Evolutionary conservation across 2,113 vertebrate genomes (phyloP), one percentile per base, ranked within the genome.

Genomic region (Malurus cyaneus): DNA sequence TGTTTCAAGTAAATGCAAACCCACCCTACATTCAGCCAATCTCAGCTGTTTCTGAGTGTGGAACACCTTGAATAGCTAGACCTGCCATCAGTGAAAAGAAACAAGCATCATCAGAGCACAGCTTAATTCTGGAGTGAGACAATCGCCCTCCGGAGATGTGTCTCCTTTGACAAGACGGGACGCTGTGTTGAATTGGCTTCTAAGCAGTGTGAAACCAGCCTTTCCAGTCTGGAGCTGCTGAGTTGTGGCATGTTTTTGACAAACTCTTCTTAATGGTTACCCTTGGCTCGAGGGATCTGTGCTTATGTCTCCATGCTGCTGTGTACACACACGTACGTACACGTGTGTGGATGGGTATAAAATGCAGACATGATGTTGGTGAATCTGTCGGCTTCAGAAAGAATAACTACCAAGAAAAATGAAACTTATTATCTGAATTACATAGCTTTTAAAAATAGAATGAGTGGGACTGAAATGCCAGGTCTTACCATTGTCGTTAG

Each of bases 191-290:
- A 86, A 77, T 21, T 88, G n/a, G 21, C 4, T 3, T 25, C 36
- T 79, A 69, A 89, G 71, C 5, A 86, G 50, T 5, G 17, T 52
- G 67, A 93, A 96, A 96, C 92, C 74, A 70, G 86, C 47, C 50
- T 70, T 94, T 96, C 92, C 86, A 80, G 96, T 86, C 56, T 92
- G 76, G 29, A 86, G 36, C 42, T 88, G 34, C 67, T 90, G 32
- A 66, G 88, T 39, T 80, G 54, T 80, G 92, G 41, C 54, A 70
- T 47, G 59, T 62, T 80, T 88, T 83, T 74, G 67, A 86, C 71
- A 86, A 88, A 57, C 59, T 80, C 46, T 77, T 90, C 71, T 61
- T 83, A 88, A 59, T 86, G 56, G 79, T 66, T 92, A 83, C 66
- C 42, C 61, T 65, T 80, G n/a, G 59, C 42, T 94, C 54, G 73